Conservation (phyloP, 2,888 invertebrate genomes). For the Tubulanus polymorphus region DNA sequence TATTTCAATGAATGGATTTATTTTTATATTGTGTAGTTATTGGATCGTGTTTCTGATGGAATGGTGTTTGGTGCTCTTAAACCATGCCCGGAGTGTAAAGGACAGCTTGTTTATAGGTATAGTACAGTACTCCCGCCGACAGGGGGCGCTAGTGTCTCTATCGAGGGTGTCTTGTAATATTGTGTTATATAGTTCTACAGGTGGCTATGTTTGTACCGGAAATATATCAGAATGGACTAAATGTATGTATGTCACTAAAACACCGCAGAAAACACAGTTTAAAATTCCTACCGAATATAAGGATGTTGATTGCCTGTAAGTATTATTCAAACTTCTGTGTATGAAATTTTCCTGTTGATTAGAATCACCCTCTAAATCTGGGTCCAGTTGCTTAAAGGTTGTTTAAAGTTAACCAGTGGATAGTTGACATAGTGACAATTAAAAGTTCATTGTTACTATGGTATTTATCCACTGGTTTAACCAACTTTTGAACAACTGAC, state of each 20-base stretch:
- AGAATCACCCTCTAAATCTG: too few species aligned
- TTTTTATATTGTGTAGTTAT: constrained; percentile 58
- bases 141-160: too few species aligned
- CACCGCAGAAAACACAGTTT: constrained; percentile 71
- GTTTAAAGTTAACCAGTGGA: too few species aligned
- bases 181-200: too few species aligned
- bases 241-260: constrained; percentile 69
- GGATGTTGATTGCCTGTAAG: constrained; percentile 51
- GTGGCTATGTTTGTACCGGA: constrained; percentile 82
- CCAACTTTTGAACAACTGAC: too few species aligned
- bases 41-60: constrained; percentile 75
- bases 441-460: too few species aligned
- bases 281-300: constrained; percentile 65
- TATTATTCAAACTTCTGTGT: constrained; percentile 8
- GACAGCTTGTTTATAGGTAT: constrained; percentile 61
- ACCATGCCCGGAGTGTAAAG: constrained; percentile 76
- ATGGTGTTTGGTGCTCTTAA: constrained; percentile 82
- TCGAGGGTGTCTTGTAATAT: too few species aligned
- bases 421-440: too few species aligned
- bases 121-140: too few species aligned
- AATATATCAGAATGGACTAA: constrained; percentile 84
- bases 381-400: too few species aligned
- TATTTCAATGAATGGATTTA: not conserved
- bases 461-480: too few species aligned
- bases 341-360: not conserved